These are phyloP conservation scores for Rotaria sp. DNA, from an alignment of 2,888 invertebrate genomes.

Conservation along the genomic window DNA sequence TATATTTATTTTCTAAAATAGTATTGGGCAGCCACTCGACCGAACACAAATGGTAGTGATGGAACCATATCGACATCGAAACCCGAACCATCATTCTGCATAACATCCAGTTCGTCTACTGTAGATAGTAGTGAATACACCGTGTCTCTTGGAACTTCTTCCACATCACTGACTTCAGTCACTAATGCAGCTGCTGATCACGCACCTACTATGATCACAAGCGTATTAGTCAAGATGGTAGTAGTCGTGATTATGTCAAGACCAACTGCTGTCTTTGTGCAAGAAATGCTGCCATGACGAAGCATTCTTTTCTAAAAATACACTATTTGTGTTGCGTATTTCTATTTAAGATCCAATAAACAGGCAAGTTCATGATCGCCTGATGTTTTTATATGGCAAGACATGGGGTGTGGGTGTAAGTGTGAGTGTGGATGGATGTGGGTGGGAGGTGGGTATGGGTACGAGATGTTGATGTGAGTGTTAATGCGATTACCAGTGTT, in stretches of 20 bases:
- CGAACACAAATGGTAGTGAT: neutral
- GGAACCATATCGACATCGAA: neutral
- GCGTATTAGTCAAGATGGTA: neutral
- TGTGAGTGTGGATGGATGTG: no score
- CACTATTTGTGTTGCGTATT: no score
- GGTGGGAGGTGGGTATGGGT: no score
- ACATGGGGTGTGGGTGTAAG: no score
- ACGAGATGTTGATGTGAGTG: no score
- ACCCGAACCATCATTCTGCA: neutral
- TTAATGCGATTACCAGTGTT: no score
- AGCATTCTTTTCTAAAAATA: no score
- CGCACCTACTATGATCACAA: neutral
- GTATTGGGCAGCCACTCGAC: slow-evolving; percentile 23
- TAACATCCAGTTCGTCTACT: neutral
- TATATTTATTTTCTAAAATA: neutral
- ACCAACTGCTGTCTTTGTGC: neutral
- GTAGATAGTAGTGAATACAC: neutral
- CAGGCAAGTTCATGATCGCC: no score
- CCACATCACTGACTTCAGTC: neutral
- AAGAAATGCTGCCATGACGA: neutral
- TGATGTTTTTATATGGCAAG: no score
- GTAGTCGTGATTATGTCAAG: neutral
- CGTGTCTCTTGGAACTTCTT: neutral
- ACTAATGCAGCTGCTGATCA: neutral
- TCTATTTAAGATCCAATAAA: no score